Conservation (phyloP, 2,888 invertebrate genomes). For the Callinectes sapidus region DNA sequence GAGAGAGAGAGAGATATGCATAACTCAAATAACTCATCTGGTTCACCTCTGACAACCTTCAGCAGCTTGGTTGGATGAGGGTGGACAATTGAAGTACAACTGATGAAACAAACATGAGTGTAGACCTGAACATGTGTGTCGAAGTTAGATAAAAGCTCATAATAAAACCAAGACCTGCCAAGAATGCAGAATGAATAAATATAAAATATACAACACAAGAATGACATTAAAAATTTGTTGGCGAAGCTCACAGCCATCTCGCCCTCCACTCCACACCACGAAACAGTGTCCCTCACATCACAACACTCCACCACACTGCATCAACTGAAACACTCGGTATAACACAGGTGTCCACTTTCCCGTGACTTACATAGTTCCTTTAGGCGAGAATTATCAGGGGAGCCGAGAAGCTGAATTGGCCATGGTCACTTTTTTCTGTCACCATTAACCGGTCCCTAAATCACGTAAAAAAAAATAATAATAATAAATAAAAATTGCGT, state of each 20-base stretch:
- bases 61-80: neutral
- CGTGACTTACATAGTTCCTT: neutral
- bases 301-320: neutral
- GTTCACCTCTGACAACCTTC: neutral
- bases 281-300: neutral
- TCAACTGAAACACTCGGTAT: neutral
- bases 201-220: neutral
- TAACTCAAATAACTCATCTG: neutral
- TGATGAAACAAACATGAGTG: neutral
- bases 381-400: neutral
- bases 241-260: neutral
- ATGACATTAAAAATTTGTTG: neutral
- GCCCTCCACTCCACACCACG: neutral
- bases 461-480: neutral
- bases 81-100: neutral
- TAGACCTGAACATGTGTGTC: neutral
- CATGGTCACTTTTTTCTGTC: neutral
- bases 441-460: neutral
- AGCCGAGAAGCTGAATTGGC: neutral
- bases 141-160: neutral
- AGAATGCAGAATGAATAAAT: neutral
- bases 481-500: neutral
- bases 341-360: neutral
- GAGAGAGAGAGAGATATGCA: neutral
- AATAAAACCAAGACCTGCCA: neutral